Base-by-base conservation (phyloP, 2,113 vertebrate genomes). In the Xiphophorus hellerii region DNA sequence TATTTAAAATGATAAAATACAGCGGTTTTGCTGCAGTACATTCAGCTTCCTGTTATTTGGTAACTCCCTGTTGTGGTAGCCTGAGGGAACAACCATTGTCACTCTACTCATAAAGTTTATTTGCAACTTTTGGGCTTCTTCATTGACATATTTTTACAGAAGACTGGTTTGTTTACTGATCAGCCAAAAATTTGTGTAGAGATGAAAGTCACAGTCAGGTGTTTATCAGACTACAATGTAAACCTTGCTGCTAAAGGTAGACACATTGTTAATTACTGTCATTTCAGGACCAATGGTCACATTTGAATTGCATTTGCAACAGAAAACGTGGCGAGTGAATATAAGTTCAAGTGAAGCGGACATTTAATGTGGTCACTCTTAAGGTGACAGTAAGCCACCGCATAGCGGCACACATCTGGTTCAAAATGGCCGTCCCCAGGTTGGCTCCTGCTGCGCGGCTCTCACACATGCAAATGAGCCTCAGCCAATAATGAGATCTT, bases 381-480 rank as follows among this genome's bases (percentile, higher is more conserved):
- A 78, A 84, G 88, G 88, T 80, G 82, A 76, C 78, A 71, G 62
- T 67, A 69, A 85, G 69, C 54, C 68, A 78, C 80, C 72, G 80
- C 83, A 78, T 73, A 4, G 79, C 30, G 77, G 75, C 82, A 85
- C 83, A 86, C 78, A 83, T 69, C 78, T 87, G 80, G 66, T 86
- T 84, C 90, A 93, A 94, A 93, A 94, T 94, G 93, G 90, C 90
- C 73, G 88, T 81, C 81, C 81, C 85, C 83, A 82, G 85, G 91
- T 92, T 89, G 83, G 80, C 51, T 90, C 91, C 89, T 86, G 85
- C 88, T 83, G 79, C 67, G 87, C 75, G 65, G 77, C 84, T 92
- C 91, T 91, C 90, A 86, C 90, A 90, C 83, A 93, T 93, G 90
- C 92, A 90, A 93, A 94, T 92, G 92, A 88, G 90, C 85, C 86